Evolutionary conservation across 1,140 invertebrate genomes (phyloP).

Genomic region (Helicoverpa zea): DNA sequence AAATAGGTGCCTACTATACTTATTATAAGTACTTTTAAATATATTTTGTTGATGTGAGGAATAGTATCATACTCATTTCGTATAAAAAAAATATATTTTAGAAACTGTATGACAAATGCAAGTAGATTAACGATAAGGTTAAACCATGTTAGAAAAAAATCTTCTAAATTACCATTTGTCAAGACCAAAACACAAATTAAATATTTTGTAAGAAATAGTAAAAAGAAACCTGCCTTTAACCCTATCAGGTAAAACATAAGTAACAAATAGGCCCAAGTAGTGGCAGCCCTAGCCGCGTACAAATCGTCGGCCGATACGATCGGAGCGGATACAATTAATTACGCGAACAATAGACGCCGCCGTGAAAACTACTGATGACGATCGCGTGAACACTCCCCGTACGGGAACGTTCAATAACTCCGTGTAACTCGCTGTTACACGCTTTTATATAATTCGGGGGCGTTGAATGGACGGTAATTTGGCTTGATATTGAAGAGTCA

Average conservation of each 20-base stretch:
- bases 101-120: too few species aligned
- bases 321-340: slow-evolving; percentile 50
- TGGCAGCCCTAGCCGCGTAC: slow-evolving; percentile 34
- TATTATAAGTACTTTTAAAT: too few species aligned
- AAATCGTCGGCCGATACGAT: slow-evolving; percentile 46
- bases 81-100: too few species aligned
- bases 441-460: not conserved
- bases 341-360: slow-evolving; percentile 40
- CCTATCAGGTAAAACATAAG: not conserved
- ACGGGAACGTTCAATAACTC: not conserved
- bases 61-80: too few species aligned
- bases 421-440: slow-evolving; percentile 1
- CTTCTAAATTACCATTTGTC: too few species aligned
- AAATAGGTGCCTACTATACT: too few species aligned
- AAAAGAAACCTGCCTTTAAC: not conserved
- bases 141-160: too few species aligned
- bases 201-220: not conserved
- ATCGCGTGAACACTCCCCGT: slow-evolving; percentile 39
- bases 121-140: too few species aligned
- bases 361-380: slow-evolving; percentile 32
- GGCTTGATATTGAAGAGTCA: not conserved
- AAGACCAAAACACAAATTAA: not conserved
- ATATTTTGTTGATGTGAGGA: too few species aligned
- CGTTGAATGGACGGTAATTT: not conserved
- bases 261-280: not conserved